A percentile compares a stretch with the other conserved stretches of the same genome.
Conservation (phyloP, 2,113 vertebrate species). For the Montifringilla adamsi region DNA sequence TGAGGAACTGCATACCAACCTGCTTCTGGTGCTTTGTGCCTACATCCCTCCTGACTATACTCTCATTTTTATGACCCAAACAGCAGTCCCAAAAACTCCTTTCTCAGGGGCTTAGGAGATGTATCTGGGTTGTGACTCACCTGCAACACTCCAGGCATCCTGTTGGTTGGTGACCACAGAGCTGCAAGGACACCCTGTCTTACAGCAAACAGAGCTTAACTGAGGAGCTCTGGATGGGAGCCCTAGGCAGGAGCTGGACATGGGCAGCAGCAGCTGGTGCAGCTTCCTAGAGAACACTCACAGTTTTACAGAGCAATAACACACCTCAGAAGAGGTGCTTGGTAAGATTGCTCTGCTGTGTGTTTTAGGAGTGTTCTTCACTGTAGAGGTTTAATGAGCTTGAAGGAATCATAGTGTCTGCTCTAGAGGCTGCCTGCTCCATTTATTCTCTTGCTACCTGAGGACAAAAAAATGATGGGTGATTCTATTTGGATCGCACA, state of each 20-base stretch:
- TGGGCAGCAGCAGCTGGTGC: not conserved
- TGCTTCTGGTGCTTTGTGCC: not conserved
- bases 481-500: not conserved
- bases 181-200: not conserved
- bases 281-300: not conserved
- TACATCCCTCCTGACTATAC: not conserved
- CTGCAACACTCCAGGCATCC: not conserved
- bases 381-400: not conserved
- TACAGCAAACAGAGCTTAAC: fast-evolving
- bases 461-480: not conserved
- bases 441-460: not conserved
- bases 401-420: not conserved
- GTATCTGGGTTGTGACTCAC: not conserved
- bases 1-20: not conserved
- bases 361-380: not conserved
- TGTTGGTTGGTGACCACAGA: fast-evolving
- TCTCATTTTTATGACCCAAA: not conserved
- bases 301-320: not conserved
- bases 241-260: not conserved
- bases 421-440: not conserved
- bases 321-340: not conserved
- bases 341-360: not conserved
- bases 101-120: not conserved
- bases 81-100: not conserved
- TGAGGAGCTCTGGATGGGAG: not conserved